Evolutionary conservation across 2,113 vertebrate genomes (phyloP).

Genomic region (Anolis sagrei): DNA sequence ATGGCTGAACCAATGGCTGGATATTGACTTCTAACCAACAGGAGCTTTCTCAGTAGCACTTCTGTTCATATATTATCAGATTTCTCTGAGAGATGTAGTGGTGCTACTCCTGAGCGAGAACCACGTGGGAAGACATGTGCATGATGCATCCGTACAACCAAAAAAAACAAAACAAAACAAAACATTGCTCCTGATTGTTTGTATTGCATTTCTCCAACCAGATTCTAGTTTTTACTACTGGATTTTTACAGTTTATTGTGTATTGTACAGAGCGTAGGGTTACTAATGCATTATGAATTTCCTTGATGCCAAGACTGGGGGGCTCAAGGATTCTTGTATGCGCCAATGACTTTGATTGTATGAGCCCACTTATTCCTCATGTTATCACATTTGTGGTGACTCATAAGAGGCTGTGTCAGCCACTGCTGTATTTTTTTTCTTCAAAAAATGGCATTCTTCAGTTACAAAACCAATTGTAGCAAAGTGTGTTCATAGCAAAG

Average conservation of each 20-base stretch:
- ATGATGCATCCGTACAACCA: conserved; percentile 37
- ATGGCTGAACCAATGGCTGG: conserved; percentile 56
- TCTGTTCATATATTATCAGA: conserved; percentile 48
- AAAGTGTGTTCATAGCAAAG: conserved; percentile 24
- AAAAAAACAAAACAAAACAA: too few species aligned
- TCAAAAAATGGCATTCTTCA: conserved; percentile 37
- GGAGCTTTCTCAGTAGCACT: conserved; percentile 64
- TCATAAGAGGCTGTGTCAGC: conserved; percentile 48
- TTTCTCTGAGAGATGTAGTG: conserved; percentile 55
- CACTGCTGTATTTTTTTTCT: conserved; percentile 54
- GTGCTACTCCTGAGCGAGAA: conserved; percentile 53
- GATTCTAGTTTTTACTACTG: conserved; percentile 52
- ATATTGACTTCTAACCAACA: conserved; percentile 53
- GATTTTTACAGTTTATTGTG: conserved; percentile 32
- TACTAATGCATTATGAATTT: not conserved
- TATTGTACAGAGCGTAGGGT: conserved; percentile 42
- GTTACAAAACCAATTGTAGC: conserved; percentile 61
- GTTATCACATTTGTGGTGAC: conserved; percentile 62
- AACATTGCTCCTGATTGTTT: conserved; percentile 17
- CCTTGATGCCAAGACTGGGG: not conserved
- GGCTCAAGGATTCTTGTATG: conserved; percentile 58
- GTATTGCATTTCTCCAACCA: conserved; percentile 21
- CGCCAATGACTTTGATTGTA: conserved; percentile 45
- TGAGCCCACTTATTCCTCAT: conserved; percentile 57
- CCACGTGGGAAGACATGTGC: conserved; percentile 16